These are phyloP conservation scores for Styela clava DNA, from an alignment of 23 tunicate genomes.

Conservation along the genomic window DNA sequence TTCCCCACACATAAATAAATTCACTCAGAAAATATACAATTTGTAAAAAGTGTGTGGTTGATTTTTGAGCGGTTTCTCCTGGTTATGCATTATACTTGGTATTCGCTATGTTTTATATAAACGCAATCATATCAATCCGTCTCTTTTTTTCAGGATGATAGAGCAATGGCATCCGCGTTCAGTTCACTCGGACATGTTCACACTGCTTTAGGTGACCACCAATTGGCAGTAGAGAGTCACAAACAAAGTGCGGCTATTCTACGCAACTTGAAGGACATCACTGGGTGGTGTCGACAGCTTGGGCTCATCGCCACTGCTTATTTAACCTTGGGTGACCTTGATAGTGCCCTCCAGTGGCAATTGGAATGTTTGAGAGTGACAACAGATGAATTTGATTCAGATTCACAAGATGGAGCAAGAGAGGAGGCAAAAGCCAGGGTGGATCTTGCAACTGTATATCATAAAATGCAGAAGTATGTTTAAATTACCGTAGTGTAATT, in stretches of 20 bases:
- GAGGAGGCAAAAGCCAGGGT: slow-evolving; percentile 53
- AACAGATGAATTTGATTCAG: slow-evolving; percentile 18
- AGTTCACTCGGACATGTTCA: slow-evolving; percentile 59
- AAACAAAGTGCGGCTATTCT: slow-evolving; percentile 22
- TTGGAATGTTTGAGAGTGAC: slow-evolving; percentile 42
- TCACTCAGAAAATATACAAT: no score
- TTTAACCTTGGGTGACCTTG: slow-evolving; percentile 35
- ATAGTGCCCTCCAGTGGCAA: slow-evolving; percentile 43
- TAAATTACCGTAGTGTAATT: not conserved
- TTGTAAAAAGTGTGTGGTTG: no score
- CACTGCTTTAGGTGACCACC: slow-evolving; percentile 34
- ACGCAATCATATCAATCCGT: no score
- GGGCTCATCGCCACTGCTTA: slow-evolving; percentile 40
- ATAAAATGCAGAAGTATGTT: slow-evolving; percentile 45
- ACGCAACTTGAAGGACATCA: slow-evolving; percentile 20
- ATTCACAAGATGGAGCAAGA: slow-evolving; percentile 30
- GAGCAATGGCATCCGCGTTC: slow-evolving; percentile 45
- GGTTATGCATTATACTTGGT: no score
- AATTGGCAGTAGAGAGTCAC: slow-evolving; percentile 46
- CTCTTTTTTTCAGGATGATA: slow-evolving; percentile 17
- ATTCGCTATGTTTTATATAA: no score
- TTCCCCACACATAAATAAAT: no score
- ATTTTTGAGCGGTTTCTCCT: no score
- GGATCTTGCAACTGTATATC: slow-evolving; percentile 61
- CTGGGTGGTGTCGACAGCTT: slow-evolving; percentile 48